phyloP scores from a whole-genome alignment of 2,797 vertebrate species.

The Petrocephalus schoutedeni region DNA sequence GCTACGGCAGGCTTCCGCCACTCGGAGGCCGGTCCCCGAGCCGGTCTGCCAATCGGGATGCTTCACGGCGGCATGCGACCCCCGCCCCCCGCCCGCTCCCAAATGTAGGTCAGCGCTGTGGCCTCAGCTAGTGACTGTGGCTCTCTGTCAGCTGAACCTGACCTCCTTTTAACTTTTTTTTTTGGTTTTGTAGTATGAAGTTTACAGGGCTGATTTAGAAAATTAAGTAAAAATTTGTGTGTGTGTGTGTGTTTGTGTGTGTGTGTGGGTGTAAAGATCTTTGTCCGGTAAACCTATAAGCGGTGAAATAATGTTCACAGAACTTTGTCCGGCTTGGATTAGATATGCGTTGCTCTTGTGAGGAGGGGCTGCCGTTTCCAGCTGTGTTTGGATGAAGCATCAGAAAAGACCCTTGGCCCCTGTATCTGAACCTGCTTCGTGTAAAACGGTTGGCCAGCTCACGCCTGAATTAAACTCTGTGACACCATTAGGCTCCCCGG shows the following conservation, averaged over 20 bases:
- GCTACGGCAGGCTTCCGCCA: background rate
- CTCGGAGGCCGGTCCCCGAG: background rate
- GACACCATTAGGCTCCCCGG: background rate
- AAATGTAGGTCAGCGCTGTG: conserved; percentile 12
- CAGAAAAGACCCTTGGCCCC: conserved; percentile 40
- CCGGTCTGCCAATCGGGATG: background rate
- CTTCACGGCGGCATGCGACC: background rate
- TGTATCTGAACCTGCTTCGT: conserved; percentile 33
- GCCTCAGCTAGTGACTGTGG: background rate
- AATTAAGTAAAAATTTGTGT: background rate
- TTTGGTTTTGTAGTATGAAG: background rate
- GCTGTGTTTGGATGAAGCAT: conserved; percentile 38
- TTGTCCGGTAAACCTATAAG: background rate
- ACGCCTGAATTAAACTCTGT: conserved; percentile 18
- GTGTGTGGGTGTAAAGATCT: background rate
- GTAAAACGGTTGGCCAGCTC: background rate
- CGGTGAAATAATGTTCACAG: background rate
- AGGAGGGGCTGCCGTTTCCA: conserved; percentile 43
- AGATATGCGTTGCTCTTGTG: background rate
- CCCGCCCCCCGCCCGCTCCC: background rate
- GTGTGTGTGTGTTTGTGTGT: background rate
- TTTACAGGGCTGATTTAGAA: background rate
- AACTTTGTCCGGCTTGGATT: background rate
- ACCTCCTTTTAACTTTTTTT: background rate
- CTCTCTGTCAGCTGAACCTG: background rate